phyloP scores from a whole-genome alignment of 2,888 invertebrate genomes.

The Baronia brevicornis region DNA sequence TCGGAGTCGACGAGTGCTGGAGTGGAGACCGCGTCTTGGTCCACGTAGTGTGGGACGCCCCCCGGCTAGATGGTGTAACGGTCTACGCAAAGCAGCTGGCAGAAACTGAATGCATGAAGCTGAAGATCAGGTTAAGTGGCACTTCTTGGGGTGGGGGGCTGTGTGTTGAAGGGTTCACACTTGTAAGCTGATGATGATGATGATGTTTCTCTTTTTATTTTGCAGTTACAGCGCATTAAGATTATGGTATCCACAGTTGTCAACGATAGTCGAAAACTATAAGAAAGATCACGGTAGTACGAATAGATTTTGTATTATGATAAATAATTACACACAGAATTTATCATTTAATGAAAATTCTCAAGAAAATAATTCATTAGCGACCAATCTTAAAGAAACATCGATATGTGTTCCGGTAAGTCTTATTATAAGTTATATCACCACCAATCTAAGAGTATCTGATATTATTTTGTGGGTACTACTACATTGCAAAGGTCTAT shows the following conservation, averaged over 20 bases:
- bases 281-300: slow-evolving; percentile 27
- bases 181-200: no score
- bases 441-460: not conserved
- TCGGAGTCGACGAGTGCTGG: no score
- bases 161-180: no score
- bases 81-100: no score
- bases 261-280: slow-evolving; percentile 42
- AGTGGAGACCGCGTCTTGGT: no score
- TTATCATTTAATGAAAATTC: slow-evolving; percentile 16
- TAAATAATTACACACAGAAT: slow-evolving; percentile 29
- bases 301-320: slow-evolving; percentile 37
- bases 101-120: no score
- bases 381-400: slow-evolving; percentile 17
- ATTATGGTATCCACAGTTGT: slow-evolving; percentile 46
- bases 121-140: no score
- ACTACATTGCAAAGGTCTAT: no score
- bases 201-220: no score
- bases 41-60: no score
- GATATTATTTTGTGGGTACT: slow-evolving; percentile 1
- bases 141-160: no score
- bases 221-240: slow-evolving; percentile 39
- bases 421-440: slow-evolving; percentile 3
- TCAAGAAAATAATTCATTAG: slow-evolving; percentile 13
- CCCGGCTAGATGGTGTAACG: no score
- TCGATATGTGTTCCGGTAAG: slow-evolving; percentile 38